A percentile compares a stretch with the other conserved stretches of the same genome.
phyloP scores from a whole-genome alignment of 2,797 vertebrate genomes.

The Pseudopleuronectes americanus region DNA sequence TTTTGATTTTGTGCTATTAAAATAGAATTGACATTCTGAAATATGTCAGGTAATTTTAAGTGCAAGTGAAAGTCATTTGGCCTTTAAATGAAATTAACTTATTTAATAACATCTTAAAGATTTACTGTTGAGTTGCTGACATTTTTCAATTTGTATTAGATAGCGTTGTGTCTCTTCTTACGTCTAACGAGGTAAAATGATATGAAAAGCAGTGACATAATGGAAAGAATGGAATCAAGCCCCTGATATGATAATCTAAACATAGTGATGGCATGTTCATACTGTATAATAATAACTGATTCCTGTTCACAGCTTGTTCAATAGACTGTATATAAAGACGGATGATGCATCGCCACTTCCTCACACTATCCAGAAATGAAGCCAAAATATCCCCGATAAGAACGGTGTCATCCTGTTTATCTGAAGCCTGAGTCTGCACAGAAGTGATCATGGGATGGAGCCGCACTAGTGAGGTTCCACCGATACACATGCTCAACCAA shows the following conservation, averaged over 20 bases:
- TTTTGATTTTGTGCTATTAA: no score
- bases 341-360: no score
- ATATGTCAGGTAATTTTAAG: background rate
- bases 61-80: background rate
- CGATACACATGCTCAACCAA: no score
- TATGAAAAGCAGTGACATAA: background rate
- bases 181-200: background rate
- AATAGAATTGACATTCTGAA: background rate
- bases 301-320: no score
- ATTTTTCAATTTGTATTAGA: background rate
- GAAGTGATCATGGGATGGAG: no score
- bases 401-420: no score
- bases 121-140: no score
- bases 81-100: background rate
- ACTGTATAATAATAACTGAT: background rate
- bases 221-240: background rate
- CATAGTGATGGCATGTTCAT: background rate
- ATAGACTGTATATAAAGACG: no score
- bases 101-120: background rate
- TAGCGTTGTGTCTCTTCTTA: background rate
- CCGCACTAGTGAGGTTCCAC: no score
- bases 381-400: no score
- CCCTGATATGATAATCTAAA: background rate
- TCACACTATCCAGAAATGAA: no score
- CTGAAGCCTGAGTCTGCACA: no score